Conservation (phyloP, 2,113 vertebrate species). For the Eubucco bourcierii region DNA sequence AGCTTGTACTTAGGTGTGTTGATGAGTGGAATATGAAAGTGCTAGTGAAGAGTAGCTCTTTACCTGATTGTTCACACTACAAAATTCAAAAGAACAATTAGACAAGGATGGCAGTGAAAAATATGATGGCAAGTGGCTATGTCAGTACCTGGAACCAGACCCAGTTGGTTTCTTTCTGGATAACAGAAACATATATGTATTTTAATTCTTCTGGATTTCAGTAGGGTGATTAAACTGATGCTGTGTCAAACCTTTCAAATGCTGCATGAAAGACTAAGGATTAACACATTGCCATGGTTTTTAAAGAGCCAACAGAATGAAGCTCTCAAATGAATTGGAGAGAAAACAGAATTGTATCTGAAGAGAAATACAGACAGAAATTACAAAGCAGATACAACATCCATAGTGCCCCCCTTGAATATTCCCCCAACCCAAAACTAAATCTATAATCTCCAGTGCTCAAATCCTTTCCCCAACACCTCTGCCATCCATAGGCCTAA, state of each 20-base stretch:
- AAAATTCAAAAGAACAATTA: constrained; percentile 16
- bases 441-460: too few relatives aligned
- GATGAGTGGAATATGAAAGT: background rate
- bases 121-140: background rate
- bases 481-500: too few relatives aligned
- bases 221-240: background rate
- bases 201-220: background rate
- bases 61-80: background rate
- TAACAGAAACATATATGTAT: background rate
- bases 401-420: too few relatives aligned
- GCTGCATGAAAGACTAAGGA: background rate
- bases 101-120: background rate
- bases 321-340: too few relatives aligned
- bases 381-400: too few relatives aligned
- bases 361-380: too few relatives aligned
- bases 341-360: too few relatives aligned
- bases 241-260: background rate
- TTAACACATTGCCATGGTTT: background rate
- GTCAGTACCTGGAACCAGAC: background rate
- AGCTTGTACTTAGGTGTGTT: background rate
- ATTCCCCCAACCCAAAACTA: too few relatives aligned
- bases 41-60: background rate
- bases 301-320: too few relatives aligned
- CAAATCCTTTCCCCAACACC: too few relatives aligned
- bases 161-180: background rate